These are phyloP conservation scores for Danaus plexippus DNA, from an alignment of 1,140 invertebrate species.

Conservation along the genomic window DNA sequence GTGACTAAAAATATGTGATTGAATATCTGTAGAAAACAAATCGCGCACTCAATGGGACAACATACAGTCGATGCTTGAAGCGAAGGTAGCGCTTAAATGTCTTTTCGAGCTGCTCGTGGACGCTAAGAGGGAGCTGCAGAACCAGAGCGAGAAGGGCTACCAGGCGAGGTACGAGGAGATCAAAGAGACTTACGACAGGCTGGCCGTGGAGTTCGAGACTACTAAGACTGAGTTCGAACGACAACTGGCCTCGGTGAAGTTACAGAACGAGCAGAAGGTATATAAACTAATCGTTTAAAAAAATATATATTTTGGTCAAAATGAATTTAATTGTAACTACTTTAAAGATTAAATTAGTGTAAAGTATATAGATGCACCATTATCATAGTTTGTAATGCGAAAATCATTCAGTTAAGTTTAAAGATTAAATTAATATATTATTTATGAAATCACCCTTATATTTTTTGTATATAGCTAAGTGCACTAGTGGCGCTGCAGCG, in stretches of 20 bases:
- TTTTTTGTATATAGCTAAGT: constrained; percentile 33
- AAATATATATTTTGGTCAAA: too few relatives aligned
- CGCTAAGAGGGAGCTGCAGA: constrained; percentile 65
- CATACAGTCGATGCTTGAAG: constrained; percentile 78
- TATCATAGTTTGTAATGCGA: too few relatives aligned
- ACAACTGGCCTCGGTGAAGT: constrained; percentile 38
- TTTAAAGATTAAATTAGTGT: too few relatives aligned
- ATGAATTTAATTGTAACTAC: too few relatives aligned
- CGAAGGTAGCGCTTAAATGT: constrained; percentile 74
- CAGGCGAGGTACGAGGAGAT: constrained; percentile 70
- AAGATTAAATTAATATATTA: too few relatives aligned
- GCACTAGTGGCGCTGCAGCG: constrained; percentile 50
- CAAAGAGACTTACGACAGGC: constrained; percentile 63
- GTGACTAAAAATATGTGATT: too few relatives aligned
- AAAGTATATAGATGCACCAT: too few relatives aligned
- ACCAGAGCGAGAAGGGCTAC: constrained; percentile 59
- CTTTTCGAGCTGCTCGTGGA: constrained; percentile 74
- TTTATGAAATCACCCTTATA: too few relatives aligned
- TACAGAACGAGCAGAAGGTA: constrained; percentile 53
- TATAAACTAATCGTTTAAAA: neutral
- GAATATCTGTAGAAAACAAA: constrained; percentile 71
- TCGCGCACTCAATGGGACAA: constrained; percentile 74
- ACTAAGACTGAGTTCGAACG: constrained; percentile 48
- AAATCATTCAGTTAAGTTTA: too few relatives aligned
- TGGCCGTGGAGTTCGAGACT: constrained; percentile 47